Conservation (phyloP, 2,888 invertebrate genomes). For the Gastracanthus pulcherrimus region DNA sequence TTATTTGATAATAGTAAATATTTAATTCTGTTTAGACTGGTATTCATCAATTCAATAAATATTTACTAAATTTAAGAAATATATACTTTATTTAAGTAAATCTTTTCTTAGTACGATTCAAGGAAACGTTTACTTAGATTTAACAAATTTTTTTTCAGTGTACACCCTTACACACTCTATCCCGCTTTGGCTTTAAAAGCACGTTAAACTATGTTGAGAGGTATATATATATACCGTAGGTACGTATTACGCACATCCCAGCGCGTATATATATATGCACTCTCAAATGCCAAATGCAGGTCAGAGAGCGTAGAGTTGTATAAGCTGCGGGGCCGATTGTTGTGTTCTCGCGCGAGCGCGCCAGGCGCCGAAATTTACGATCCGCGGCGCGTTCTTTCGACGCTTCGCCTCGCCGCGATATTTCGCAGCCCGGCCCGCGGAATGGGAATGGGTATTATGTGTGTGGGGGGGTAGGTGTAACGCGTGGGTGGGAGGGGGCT, state of each 20-base stretch:
- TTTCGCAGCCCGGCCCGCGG: neutral
- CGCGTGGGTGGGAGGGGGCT: neutral
- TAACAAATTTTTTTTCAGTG: too few relatives aligned
- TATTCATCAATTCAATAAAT: too few relatives aligned
- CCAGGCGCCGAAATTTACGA: slow-evolving; percentile 42
- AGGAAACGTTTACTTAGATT: too few relatives aligned
- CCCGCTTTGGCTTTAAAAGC: slow-evolving; percentile 14
- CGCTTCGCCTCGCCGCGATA: neutral
- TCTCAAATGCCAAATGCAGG: slow-evolving; percentile 12
- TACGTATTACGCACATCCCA: neutral
- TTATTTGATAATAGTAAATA: too few relatives aligned
- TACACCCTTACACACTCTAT: neutral
- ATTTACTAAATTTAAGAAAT: too few relatives aligned
- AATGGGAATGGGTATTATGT: too few relatives aligned
- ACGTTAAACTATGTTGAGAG: slow-evolving; percentile 34
- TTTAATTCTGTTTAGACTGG: too few relatives aligned
- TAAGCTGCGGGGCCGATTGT: slow-evolving; percentile 32
- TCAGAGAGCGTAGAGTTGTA: slow-evolving; percentile 21
- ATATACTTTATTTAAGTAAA: too few relatives aligned
- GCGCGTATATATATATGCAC: neutral
- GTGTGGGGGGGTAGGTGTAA: neutral
- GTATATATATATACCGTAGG: neutral
- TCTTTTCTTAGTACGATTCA: too few relatives aligned
- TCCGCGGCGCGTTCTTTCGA: slow-evolving; percentile 15
- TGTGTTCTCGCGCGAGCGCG: neutral